Conservation (phyloP, 2,888 invertebrate genomes). For the Apamea epomidion region DNA sequence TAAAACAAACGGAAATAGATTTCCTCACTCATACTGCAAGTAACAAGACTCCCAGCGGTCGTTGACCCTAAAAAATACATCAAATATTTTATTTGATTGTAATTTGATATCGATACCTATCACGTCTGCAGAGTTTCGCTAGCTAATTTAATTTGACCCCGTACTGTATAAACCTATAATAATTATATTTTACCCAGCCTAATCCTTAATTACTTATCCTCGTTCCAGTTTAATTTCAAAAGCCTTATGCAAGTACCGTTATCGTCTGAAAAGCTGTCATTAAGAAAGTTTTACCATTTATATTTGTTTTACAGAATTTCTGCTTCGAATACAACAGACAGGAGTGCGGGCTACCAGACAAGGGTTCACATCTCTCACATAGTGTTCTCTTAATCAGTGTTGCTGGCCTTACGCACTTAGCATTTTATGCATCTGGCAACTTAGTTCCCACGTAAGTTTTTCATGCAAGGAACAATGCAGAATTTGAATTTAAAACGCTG, state of each 20-base stretch:
- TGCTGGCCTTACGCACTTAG: slow-evolving; percentile 72
- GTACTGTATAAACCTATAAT: background rate
- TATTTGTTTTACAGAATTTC: slow-evolving; percentile 82
- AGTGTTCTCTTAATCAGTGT: slow-evolving; percentile 74
- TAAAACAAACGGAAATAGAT: too few relatives aligned
- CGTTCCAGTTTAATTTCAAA: slow-evolving; percentile 24
- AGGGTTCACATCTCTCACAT: slow-evolving; percentile 67
- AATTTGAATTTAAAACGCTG: slow-evolving; percentile 52
- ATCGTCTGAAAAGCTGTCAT: slow-evolving; percentile 15
- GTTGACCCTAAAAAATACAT: background rate
- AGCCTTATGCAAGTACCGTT: slow-evolving; percentile 28
- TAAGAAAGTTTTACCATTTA: slow-evolving; percentile 26
- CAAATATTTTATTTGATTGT: background rate
- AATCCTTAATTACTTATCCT: slow-evolving; percentile 20
- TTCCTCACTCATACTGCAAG: too few relatives aligned
- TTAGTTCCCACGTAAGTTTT: slow-evolving; percentile 67
- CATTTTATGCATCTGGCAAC: slow-evolving; percentile 55
- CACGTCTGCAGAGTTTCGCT: background rate
- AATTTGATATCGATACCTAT: too few relatives aligned
- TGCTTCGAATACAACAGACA: slow-evolving; percentile 86
- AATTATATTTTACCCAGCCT: background rate
- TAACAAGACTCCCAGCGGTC: background rate
- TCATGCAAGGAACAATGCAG: slow-evolving; percentile 44
- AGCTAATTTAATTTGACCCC: background rate
- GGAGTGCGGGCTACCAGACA: slow-evolving; percentile 79